Evolutionary conservation across 2,797 vertebrate species (phyloP), one percentile per base, ranked within the genome.

Genomic region (Eurystomus glaucurus): DNA sequence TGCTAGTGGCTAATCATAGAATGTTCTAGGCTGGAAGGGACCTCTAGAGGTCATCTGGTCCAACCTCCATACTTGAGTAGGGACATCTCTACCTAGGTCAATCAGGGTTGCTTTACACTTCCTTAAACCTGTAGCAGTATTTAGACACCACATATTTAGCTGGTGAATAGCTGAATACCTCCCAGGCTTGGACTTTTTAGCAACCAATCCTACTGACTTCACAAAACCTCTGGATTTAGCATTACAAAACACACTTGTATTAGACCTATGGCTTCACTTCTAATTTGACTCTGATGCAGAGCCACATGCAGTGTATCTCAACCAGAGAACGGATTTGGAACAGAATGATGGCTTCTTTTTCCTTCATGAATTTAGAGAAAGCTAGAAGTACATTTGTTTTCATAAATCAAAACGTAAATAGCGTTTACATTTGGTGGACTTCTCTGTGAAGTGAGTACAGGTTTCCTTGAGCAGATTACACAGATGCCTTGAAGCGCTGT

Each of bases 401-500:
- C 7, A 80, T 31, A 55, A 96, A 72, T 62, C 22, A 88, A 91
- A 94, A 81, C n/a, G 51, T 61, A 72, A 97, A 83, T 57, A 37
- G 68, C 76, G 98, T 98, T 99, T 99, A 99, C 99, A 99, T 96
- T 98, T 97, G 89, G 97, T 98, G 90, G 99, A 99, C 97, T 99
- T 99, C 93, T 99, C 99, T 96, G 98, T 94, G 95, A 98, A 98
- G 91, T 98, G 98, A 93, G 99, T 95, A 97, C 99, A 99, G 14
- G 99, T 99, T 97, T 99, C 99, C 97, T 99, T 99, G 19, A 99
- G 98, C 74, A 99, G 97, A 94, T 98, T 98, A 97, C 99, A 99
- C 91, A 99, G 97, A 97, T 99, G 99, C 81, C 98, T 98, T 90
- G 99, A 99, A 94, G 98, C 97, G 46, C 98, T 98, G 95, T 98